Evolutionary conservation across 2,797 vertebrate genomes (phyloP), one percentile per base, ranked within the genome.

Genomic region (Arnoldichthys spilopterus): DNA sequence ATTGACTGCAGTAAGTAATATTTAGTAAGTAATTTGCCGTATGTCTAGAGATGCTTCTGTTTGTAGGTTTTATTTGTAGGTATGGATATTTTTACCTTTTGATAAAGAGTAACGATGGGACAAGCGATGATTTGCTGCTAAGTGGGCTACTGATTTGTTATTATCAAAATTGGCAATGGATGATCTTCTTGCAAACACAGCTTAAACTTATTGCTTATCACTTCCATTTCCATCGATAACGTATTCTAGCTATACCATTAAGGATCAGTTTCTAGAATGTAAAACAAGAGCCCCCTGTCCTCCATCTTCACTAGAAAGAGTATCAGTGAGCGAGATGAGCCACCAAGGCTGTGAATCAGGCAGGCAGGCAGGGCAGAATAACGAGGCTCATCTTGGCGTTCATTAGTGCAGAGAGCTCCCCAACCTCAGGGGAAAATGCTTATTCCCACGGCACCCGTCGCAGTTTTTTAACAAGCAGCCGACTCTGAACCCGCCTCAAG

Each of bases 391-490:
- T 92, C 90, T 89, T 84, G 81, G 76, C 87, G 88, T 92, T 93
- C 90, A 91, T 92, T 93, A 93, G 89, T 85, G 87, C 86, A 77
- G 85, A 91, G 88, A 88, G 88, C 90, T 91, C 88, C 84, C 89
- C 86, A 84, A 87, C 88, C 90, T 86, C 81, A 67, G 81, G 86
- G 89, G 84, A 87, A 84, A 72, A 85, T 71, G 86, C 84, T 82
- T 87, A 88, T 90, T 91, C 91, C 91, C 91, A 87, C 68, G 54
- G 86, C 83, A 83, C 88, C 88, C 87, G 90, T 89, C 89, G 90
- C 89, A 89, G 88, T 88, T 93, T 93, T 79, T 92, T 93, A 93
- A 93, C 90, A 92, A 94, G 92, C 88, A 64, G 87, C 82, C 82
- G 86, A 83, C 83, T 90, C 87, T 86, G 88, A 86, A 91, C 89